Conservation (phyloP, 2,888 invertebrate genomes). For the Eristalis intricaria region DNA sequence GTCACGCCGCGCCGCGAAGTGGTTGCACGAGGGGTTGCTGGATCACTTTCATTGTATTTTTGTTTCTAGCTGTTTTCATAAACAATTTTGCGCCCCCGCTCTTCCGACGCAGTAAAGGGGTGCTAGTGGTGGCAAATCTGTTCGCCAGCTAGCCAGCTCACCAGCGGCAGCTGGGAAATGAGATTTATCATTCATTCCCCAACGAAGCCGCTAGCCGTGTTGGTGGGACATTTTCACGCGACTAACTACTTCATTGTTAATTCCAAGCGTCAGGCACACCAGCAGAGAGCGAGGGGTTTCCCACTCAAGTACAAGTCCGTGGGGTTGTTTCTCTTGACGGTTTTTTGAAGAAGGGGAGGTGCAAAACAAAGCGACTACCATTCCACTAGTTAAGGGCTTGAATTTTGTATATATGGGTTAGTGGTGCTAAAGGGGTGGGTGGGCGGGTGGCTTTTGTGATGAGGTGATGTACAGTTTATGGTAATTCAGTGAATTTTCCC, state of each 20-base stretch:
- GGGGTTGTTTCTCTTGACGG: not conserved
- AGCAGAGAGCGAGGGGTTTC: not conserved
- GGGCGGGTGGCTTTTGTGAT: constrained; percentile 34
- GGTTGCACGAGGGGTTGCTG: not conserved
- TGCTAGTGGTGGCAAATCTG: not conserved
- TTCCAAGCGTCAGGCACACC: not conserved
- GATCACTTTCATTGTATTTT: constrained; percentile 32
- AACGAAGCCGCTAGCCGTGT: constrained; percentile 3
- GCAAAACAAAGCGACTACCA: constrained; percentile 37
- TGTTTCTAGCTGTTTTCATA: constrained; percentile 33
- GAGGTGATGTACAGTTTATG: constrained; percentile 59
- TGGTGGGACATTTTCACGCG: constrained; percentile 45
- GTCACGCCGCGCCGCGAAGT: not conserved
- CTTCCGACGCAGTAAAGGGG: not conserved
- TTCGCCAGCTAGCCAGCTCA: not conserved
- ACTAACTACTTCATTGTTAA: constrained; percentile 33
- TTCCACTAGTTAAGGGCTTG: constrained; percentile 13
- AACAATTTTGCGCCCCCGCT: constrained; percentile 4
- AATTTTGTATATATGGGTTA: constrained; percentile 52
- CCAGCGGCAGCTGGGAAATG: constrained; percentile 53
- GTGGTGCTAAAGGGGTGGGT: constrained; percentile 35
- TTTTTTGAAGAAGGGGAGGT: not conserved
- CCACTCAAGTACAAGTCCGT: constrained; percentile 27
- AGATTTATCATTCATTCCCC: constrained; percentile 63
- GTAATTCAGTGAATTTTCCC: constrained; percentile 61